Percentiles rank a stretch among this genome's conserved stretches.
These are phyloP conservation scores for Smittia aterrima DNA, from an alignment of 2,888 invertebrate species.

Conservation along the genomic window DNA sequence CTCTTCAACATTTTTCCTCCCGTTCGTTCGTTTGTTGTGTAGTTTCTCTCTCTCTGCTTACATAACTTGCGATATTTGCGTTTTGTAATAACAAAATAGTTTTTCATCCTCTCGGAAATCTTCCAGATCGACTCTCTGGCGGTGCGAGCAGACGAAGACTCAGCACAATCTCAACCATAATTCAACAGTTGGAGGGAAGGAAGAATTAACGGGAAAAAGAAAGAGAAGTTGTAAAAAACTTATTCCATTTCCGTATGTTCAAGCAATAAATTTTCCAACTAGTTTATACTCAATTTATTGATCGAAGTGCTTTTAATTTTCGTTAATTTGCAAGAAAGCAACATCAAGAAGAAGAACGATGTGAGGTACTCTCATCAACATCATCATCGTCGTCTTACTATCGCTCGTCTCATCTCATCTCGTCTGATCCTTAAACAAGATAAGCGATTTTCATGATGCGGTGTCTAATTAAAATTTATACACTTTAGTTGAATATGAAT, in stretches of 20 bases:
- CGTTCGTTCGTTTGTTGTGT: not conserved
- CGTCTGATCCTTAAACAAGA: constrained; percentile 27
- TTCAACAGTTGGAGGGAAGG: constrained; percentile 11
- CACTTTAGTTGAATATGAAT: constrained; percentile 40
- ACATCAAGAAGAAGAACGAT: not conserved
- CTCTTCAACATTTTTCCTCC: constrained; percentile 3
- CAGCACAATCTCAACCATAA: constrained; percentile 21
- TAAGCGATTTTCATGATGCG: constrained; percentile 38
- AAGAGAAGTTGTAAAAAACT: not conserved
- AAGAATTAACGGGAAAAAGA: constrained; percentile 8
- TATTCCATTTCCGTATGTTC: not conserved
- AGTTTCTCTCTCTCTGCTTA: not conserved
- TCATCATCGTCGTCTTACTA: not conserved
- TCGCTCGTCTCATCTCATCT: not conserved
- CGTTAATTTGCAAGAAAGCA: not conserved
- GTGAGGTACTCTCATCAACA: not conserved
- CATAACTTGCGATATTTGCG: constrained; percentile 4
- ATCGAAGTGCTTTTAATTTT: constrained; percentile 11
- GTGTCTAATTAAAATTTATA: constrained; percentile 42
- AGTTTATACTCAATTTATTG: not conserved
- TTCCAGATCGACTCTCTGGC: not conserved
- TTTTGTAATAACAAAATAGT: constrained; percentile 1
- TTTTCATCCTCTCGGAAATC: not conserved
- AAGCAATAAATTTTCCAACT: not conserved
- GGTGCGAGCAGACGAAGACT: constrained; percentile 7